Evolutionary conservation across 2,888 invertebrate species (phyloP), one percentile per base, ranked within the genome.

Genomic region (Chrysolina americana): DNA sequence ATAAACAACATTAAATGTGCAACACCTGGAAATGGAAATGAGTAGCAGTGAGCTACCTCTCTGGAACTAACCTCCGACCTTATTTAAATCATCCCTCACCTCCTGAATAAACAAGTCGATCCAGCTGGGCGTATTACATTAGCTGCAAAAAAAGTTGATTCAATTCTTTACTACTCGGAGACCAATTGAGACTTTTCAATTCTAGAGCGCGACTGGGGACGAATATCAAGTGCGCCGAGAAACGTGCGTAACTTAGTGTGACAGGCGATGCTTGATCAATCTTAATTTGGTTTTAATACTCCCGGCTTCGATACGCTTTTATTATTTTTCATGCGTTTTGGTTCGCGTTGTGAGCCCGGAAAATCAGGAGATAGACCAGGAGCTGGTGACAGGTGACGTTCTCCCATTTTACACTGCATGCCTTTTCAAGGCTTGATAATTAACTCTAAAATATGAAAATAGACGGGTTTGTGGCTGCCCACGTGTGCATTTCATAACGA

Each of bases 191-290:
- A 53, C 53, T 53, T 53, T 64, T 64, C 19, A 36, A 44, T 28
- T 21, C 64, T 44, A 6, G n/a, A 17, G 21, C 50, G 17, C n/a
- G n/a, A 62, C 66, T 47, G 19, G 28, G 21, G 41, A 17, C 36
- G 62, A 69, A 56, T 41, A 59, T 47, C 56, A 59, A 69, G 62
- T 59, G 62, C 21, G 19, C 13, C 65, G 47, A 66, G 65, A 44
- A 66, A 36, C 62, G 71, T 66, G 19, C 44, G 53, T 23, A 62
- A 62, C 65, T 71, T 71, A 71, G 47, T 48, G 71, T 62, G 71
- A 71, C 66, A 71, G 47, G 47, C 44, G 28, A 71, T 62, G 59
- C 71, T 71, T 66, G 71, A 71, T 71, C 71, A 71, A 71, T 71
- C 71, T 71, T 66, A 71, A 71, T 71, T 71, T 71, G 19, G 47